These are phyloP conservation scores for Plebejus anna DNA, from an alignment of 2,888 invertebrate genomes.

Conservation along the genomic window DNA sequence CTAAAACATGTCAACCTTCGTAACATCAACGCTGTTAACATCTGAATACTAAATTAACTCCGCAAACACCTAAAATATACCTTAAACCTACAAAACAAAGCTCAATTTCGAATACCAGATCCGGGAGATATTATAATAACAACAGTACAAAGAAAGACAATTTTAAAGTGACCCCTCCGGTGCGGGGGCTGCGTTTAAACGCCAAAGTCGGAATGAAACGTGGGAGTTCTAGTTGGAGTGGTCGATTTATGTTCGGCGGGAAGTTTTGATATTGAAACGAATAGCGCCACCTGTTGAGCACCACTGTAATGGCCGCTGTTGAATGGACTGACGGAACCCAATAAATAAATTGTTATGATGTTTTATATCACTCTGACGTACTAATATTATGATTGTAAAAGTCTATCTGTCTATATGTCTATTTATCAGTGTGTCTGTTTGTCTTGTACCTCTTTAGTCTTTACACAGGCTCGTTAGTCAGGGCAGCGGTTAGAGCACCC, in stretches of 20 bases:
- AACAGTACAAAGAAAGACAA: constrained; percentile 66
- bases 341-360: constrained; percentile 36
- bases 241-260: constrained; percentile 72
- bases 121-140: constrained; percentile 66
- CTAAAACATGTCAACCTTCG: constrained; percentile 61
- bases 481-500: too few relatives aligned
- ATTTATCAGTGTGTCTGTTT: too few relatives aligned
- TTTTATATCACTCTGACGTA: constrained; percentile 17
- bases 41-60: constrained; percentile 46
- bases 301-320: constrained; percentile 67
- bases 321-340: constrained; percentile 47
- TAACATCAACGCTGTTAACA: constrained; percentile 65
- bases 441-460: too few relatives aligned
- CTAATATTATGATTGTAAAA: background rate
- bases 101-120: constrained; percentile 54
- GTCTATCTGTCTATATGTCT: too few relatives aligned
- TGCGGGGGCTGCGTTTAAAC: constrained; percentile 41
- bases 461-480: too few relatives aligned
- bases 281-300: constrained; percentile 74
- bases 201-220: constrained; percentile 37
- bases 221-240: constrained; percentile 49
- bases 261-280: constrained; percentile 79
- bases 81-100: constrained; percentile 47
- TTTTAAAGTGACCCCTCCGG: constrained; percentile 48
- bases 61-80: constrained; percentile 45